Conservation (phyloP, 2,113 vertebrate genomes). For the Enhydra lutris region DNA sequence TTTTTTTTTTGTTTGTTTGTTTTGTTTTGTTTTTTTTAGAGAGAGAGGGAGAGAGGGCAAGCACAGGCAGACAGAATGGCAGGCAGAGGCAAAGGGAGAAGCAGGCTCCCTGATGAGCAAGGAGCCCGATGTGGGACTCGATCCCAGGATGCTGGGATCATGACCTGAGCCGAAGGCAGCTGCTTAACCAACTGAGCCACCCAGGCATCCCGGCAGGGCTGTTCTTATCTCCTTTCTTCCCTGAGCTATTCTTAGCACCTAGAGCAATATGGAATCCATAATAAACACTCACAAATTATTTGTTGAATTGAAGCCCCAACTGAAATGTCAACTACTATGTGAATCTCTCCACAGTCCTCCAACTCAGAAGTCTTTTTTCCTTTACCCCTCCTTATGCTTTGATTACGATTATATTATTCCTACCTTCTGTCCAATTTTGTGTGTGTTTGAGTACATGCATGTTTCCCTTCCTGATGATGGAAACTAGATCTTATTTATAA, state of each 20-base stretch:
- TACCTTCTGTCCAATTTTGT: neutral
- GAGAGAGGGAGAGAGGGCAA: too few relatives aligned
- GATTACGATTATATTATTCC: neutral
- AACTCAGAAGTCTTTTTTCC: neutral
- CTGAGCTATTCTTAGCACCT: neutral
- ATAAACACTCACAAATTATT: neutral
- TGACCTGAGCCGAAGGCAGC: too few relatives aligned
- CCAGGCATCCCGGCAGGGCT: too few relatives aligned
- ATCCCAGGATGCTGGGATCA: too few relatives aligned
- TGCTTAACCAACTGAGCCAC: too few relatives aligned
- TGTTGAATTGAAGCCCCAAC: neutral
- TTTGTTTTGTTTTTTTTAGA: too few relatives aligned
- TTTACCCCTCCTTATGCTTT: neutral
- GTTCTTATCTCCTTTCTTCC: neutral
- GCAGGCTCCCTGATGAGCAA: too few relatives aligned
- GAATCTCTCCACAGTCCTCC: neutral
- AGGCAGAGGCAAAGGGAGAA: too few relatives aligned
- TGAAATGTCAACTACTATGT: neutral
- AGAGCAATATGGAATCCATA: neutral
- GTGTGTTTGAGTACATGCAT: neutral
- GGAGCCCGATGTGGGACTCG: too few relatives aligned
- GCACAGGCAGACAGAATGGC: too few relatives aligned
- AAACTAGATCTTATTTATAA: neutral
- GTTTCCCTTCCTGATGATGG: neutral
- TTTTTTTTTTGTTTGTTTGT: too few relatives aligned